Evolutionary conservation across 2,113 vertebrate species (phyloP).

Genomic region (Paradoxurus hermaphroditus): DNA sequence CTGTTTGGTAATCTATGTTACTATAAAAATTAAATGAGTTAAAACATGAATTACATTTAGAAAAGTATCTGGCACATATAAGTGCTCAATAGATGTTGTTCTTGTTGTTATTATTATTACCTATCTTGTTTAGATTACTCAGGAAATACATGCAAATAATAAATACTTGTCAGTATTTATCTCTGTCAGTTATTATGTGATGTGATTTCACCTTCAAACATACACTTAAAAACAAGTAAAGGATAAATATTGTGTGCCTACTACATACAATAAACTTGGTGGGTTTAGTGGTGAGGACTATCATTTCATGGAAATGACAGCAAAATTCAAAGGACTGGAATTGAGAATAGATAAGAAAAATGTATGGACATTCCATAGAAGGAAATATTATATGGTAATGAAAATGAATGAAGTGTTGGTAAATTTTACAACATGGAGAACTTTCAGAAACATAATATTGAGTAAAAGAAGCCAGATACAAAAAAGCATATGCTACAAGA

Average conservation of each 20-base stretch:
- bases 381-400: neutral
- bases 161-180: too few relatives aligned
- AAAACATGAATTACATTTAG: neutral
- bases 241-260: neutral
- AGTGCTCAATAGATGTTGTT: neutral
- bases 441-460: neutral
- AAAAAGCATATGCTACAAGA: neutral
- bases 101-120: neutral
- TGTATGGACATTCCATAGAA: neutral
- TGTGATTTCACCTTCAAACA: neutral
- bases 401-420: neutral
- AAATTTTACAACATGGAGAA: neutral
- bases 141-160: neutral
- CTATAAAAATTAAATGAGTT: neutral
- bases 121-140: neutral
- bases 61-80: neutral
- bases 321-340: neutral
- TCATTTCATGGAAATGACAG: neutral
- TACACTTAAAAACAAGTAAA: neutral
- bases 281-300: neutral
- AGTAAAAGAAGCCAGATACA: neutral
- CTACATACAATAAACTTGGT: neutral
- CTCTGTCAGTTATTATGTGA: neutral
- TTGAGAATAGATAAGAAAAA: neutral
- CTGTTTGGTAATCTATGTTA: neutral